Conservation (phyloP, 2,797 vertebrate species). For the Coreius guichenoti region DNA sequence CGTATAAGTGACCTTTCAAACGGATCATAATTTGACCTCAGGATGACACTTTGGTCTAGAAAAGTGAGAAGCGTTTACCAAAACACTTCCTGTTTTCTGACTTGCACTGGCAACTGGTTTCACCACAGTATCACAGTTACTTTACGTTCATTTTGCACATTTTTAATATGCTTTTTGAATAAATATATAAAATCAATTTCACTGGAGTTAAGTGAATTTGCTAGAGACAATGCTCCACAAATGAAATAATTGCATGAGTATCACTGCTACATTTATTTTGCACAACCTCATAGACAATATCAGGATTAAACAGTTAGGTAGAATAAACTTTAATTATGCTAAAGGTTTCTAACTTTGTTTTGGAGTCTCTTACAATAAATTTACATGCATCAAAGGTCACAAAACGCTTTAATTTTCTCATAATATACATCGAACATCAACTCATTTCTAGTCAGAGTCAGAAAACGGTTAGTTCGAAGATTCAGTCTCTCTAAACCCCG, state of each 20-base stretch:
- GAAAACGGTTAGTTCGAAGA: background rate
- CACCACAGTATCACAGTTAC: slow-evolving; percentile 20
- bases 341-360: background rate
- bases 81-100: slow-evolving; percentile 54
- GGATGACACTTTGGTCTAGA: slow-evolving; percentile 43
- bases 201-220: background rate
- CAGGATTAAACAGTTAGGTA: background rate
- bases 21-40: slow-evolving; percentile 37
- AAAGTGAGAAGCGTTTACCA: slow-evolving; percentile 50
- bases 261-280: background rate
- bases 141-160: background rate
- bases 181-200: background rate
- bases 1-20: background rate
- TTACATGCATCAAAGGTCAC: background rate
- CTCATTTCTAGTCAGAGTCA: background rate
- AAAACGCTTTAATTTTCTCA: background rate
- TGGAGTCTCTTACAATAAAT: background rate
- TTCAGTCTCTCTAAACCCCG: background rate
- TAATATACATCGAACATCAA: background rate
- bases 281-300: background rate
- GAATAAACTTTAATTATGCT: background rate
- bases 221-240: background rate
- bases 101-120: slow-evolving; percentile 1
- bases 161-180: background rate
- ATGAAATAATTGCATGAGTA: background rate